Percentiles rank a stretch among this genome's conserved stretches.
Conservation (phyloP, 1,140 invertebrate genomes). For the Trachelipus rathkii region DNA sequence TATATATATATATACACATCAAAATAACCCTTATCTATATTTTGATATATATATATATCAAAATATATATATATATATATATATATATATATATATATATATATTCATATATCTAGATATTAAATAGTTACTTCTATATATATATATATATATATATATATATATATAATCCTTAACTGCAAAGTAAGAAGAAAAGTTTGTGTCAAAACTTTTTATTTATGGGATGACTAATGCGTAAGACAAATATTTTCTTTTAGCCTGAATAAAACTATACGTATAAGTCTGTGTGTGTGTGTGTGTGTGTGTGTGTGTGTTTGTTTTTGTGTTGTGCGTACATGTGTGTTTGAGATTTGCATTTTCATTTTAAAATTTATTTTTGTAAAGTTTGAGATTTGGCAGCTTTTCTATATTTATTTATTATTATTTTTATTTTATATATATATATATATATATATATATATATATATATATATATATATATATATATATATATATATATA, state of each 20-base stretch:
- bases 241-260: background rate
- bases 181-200: background rate
- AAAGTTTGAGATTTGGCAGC: background rate
- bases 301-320: background rate
- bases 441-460: conserved; percentile 6
- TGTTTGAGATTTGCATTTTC: background rate
- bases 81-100: background rate
- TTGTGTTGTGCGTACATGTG: background rate
- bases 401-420: background rate
- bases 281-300: background rate
- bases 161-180: background rate
- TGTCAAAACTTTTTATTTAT: conserved; percentile 7
- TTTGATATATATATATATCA: too few relatives aligned
- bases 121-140: too few relatives aligned
- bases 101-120: too few relatives aligned
- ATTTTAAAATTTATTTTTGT: background rate
- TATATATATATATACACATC: background rate
- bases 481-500: conserved; percentile 18
- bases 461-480: conserved; percentile 18
- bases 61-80: background rate
- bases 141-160: too few relatives aligned
- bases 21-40: too few relatives aligned
- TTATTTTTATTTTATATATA: background rate
- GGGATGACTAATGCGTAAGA: conserved; percentile 5
- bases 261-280: background rate